Conservation (phyloP, 2,888 invertebrate genomes). For the Mermis nigrescens region DNA sequence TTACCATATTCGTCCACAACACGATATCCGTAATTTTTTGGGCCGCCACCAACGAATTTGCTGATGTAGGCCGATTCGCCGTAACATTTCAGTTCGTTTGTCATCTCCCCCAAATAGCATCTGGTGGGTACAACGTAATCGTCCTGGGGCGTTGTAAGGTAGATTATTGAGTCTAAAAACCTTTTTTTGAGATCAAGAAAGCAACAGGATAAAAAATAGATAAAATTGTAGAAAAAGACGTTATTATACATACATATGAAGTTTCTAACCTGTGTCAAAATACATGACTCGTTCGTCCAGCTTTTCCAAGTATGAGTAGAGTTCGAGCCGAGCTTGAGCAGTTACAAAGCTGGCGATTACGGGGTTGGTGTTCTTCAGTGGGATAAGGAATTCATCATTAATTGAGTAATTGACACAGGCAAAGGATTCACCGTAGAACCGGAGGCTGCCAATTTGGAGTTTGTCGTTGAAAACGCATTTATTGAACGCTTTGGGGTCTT, state of each 20-base stretch:
- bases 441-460: slow-evolving; percentile 2
- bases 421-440: slow-evolving; percentile 8
- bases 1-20: not conserved
- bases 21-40: not conserved
- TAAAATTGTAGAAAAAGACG: too few species aligned
- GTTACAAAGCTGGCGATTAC: slow-evolving; percentile 32
- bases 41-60: not conserved
- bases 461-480: slow-evolving; percentile 9
- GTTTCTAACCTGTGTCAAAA: slow-evolving; percentile 24
- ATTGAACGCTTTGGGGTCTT: slow-evolving; percentile 9
- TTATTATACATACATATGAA: too few species aligned
- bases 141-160: not conserved
- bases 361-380: slow-evolving; percentile 18
- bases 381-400: slow-evolving; percentile 1
- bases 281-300: slow-evolving; percentile 28
- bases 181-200: too few species aligned
- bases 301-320: slow-evolving; percentile 27
- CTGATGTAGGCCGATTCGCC: not conserved
- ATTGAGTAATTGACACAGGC: not conserved
- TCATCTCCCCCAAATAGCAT: not conserved
- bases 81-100: not conserved
- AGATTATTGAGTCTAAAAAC: not conserved
- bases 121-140: not conserved
- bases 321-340: slow-evolving; percentile 26
- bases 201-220: too few species aligned